phyloP scores from a whole-genome alignment of 2,113 vertebrate species.

The Nycticorax nycticorax region DNA sequence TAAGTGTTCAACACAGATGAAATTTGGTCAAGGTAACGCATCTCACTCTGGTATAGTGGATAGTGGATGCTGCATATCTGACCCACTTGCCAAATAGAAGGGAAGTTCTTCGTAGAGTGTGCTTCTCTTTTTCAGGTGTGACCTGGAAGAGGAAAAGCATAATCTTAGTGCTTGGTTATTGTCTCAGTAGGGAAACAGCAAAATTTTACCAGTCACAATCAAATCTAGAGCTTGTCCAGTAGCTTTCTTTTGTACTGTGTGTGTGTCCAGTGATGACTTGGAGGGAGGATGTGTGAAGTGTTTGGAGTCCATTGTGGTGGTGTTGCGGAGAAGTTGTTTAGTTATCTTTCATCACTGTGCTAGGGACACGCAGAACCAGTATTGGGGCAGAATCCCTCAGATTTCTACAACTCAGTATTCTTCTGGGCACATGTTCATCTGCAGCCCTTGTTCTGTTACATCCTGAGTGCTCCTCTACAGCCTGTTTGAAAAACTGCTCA shows the following conservation, averaged over 20 bases:
- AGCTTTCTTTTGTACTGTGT: neutral
- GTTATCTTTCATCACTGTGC: neutral
- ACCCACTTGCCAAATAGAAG: neutral
- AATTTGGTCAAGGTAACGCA: neutral
- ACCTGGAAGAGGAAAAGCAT: neutral
- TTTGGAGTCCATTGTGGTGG: neutral
- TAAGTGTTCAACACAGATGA: neutral
- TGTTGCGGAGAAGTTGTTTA: neutral
- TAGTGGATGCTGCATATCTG: neutral
- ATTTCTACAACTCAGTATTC: neutral
- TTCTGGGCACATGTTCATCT: neutral
- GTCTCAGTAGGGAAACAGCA: neutral
- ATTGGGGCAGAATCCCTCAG: neutral
- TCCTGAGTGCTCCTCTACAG: neutral
- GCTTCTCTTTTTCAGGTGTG: neutral
- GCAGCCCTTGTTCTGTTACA: neutral
- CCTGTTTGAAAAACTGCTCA: neutral
- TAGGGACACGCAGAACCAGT: neutral
- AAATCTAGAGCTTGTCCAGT: neutral
- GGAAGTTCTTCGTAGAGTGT: neutral
- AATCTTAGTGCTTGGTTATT: neutral
- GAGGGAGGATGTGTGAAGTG: neutral
- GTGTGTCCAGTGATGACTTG: neutral
- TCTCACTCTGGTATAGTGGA: neutral
- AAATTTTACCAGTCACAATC: neutral